These are phyloP conservation scores for Ictalurus punctatus DNA, from an alignment of 2,113 vertebrate species.

Conservation along the genomic window DNA sequence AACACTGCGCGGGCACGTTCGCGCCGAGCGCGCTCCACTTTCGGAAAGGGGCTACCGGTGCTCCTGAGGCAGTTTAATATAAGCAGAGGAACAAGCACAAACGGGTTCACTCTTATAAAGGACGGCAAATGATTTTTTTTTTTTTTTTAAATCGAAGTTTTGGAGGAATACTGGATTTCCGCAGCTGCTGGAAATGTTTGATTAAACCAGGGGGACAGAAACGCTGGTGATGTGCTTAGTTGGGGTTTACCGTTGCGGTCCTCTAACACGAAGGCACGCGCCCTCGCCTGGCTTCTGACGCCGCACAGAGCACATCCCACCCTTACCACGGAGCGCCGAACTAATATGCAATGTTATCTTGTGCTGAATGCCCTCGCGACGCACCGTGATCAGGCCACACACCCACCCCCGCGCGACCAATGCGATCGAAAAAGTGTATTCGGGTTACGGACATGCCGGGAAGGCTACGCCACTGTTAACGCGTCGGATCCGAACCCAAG, in stretches of 20 bases:
- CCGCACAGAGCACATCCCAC: slow-evolving; percentile 76
- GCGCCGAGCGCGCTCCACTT: slow-evolving; percentile 31
- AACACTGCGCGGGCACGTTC: slow-evolving; percentile 2
- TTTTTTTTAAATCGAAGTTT: not conserved
- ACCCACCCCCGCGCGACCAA: slow-evolving; percentile 70
- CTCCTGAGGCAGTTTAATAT: slow-evolving; percentile 22
- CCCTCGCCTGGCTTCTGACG: slow-evolving; percentile 78
- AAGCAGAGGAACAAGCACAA: not conserved
- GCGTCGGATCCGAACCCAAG: slow-evolving; percentile 73
- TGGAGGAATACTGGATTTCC: not conserved
- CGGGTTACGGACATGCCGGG: slow-evolving; percentile 71
- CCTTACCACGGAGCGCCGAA: slow-evolving; percentile 79
- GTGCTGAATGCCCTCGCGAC: slow-evolving; percentile 84
- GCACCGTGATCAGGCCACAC: slow-evolving; percentile 75
- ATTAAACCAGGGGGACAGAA: slow-evolving; percentile 7
- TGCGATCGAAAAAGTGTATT: slow-evolving; percentile 67
- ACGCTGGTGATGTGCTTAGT: slow-evolving; percentile 61
- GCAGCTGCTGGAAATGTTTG: not conserved
- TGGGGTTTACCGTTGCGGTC: slow-evolving; percentile 77
- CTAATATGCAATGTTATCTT: slow-evolving; percentile 91
- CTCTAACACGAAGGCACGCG: slow-evolving; percentile 58
- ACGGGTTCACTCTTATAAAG: not conserved
- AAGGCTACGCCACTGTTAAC: slow-evolving; percentile 76
- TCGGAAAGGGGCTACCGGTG: slow-evolving; percentile 8
- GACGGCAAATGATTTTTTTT: not conserved